These are phyloP conservation scores for Seriola rivoliana DNA, from an alignment of 2,113 vertebrate species.

Conservation along the genomic window DNA sequence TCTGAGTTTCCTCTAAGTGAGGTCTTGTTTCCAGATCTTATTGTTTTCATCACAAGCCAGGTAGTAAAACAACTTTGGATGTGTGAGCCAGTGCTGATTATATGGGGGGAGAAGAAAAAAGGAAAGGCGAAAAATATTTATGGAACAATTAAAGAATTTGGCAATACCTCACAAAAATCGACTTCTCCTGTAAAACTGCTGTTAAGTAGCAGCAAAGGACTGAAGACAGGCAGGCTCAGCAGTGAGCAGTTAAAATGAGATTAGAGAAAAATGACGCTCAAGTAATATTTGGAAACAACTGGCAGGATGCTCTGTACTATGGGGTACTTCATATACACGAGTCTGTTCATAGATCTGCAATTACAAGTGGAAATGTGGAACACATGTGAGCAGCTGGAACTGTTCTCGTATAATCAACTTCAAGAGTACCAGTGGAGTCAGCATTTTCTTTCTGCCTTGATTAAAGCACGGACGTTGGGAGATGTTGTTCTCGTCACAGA, in stretches of 20 bases:
- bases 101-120: slow-evolving; percentile 31
- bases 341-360: slow-evolving; percentile 31
- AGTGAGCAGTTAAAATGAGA: slow-evolving; percentile 52
- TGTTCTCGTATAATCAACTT: slow-evolving; percentile 49
- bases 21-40: slow-evolving; percentile 59
- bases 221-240: slow-evolving; percentile 26
- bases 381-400: slow-evolving; percentile 54
- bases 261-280: slow-evolving; percentile 51
- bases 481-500: slow-evolving; percentile 30
- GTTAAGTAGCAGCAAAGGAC: slow-evolving; percentile 48
- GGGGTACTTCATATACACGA: slow-evolving; percentile 41
- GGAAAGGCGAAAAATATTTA: slow-evolving; percentile 71
- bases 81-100: slow-evolving; percentile 61
- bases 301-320: slow-evolving; percentile 17
- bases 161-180: slow-evolving; percentile 77
- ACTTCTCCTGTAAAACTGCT: slow-evolving; percentile 55
- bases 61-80: slow-evolving; percentile 68
- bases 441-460: slow-evolving; percentile 37
- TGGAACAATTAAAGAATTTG: slow-evolving; percentile 74
- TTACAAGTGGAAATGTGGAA: slow-evolving; percentile 50
- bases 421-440: slow-evolving; percentile 27
- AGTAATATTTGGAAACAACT: slow-evolving; percentile 39
- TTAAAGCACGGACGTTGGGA: slow-evolving; percentile 18
- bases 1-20: slow-evolving; percentile 47
- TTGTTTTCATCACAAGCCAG: slow-evolving; percentile 72